Conservation (phyloP, 2,797 vertebrate genomes). For the Remorina albescens region DNA sequence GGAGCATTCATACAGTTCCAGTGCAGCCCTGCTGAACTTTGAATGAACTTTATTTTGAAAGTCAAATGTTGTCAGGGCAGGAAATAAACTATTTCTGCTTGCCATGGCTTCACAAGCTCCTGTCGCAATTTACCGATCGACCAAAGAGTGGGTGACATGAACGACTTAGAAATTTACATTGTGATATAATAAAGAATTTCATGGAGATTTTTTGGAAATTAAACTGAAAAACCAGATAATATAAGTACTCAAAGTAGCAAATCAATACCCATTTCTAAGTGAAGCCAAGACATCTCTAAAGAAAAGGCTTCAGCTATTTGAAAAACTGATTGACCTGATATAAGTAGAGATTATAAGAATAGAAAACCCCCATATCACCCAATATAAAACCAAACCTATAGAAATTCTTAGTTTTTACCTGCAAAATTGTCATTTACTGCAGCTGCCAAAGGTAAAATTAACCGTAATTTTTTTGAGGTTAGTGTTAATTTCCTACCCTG, state of each 20-base stretch:
- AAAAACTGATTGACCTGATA: not conserved
- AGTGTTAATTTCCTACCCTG: constrained; percentile 73
- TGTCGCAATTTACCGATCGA: not conserved
- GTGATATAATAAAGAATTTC: not conserved
- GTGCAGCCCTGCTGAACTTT: constrained; percentile 53
- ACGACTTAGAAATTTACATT: not conserved
- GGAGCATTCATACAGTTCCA: constrained; percentile 16
- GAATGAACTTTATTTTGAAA: constrained; percentile 13
- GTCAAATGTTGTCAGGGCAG: constrained; percentile 46
- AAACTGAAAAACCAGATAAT: not conserved
- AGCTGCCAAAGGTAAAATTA: constrained; percentile 56
- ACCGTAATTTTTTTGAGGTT: constrained; percentile 31
- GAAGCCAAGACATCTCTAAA: not conserved
- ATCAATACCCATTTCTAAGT: not conserved
- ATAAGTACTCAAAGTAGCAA: not conserved
- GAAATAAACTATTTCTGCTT: constrained; percentile 43
- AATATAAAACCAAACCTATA: constrained; percentile 13
- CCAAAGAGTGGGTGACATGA: not conserved
- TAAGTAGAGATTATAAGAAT: constrained; percentile 2
- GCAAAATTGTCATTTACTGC: constrained; percentile 16
- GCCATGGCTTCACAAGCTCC: not conserved
- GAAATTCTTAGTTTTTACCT: not conserved
- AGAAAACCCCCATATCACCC: not conserved
- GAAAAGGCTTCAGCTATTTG: not conserved
- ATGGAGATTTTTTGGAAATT: not conserved